phyloP scores from a whole-genome alignment of 2,888 invertebrate species.

The Sceliomorpha sp. region DNA sequence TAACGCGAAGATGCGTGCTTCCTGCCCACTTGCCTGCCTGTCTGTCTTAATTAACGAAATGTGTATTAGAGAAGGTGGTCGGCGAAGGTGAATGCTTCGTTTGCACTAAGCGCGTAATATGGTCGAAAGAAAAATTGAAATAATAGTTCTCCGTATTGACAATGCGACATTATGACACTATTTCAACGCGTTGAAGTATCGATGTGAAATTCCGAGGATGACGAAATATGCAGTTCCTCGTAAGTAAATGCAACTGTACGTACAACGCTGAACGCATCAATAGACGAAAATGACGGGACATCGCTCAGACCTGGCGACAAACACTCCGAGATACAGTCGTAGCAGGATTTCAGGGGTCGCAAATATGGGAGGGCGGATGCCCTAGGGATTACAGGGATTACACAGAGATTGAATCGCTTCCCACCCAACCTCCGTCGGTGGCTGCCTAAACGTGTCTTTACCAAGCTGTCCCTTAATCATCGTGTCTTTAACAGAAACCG shows the following conservation, averaged over 20 bases:
- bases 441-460: constrained; percentile 65
- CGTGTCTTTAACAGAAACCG: constrained; percentile 65
- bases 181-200: background rate
- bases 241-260: constrained; percentile 10
- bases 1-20: no score
- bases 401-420: constrained; percentile 74
- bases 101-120: no score
- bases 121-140: no score
- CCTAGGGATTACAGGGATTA: constrained; percentile 74
- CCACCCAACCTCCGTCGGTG: constrained; percentile 60
- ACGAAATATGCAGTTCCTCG: constrained; percentile 43
- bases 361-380: constrained; percentile 60
- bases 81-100: no score
- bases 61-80: no score
- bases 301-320: constrained; percentile 43
- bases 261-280: constrained; percentile 40
- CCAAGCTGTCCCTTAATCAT: constrained; percentile 69
- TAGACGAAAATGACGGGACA: constrained; percentile 54
- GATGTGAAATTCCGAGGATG: constrained; percentile 30
- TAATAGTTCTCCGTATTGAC: no score
- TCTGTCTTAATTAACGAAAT: no score
- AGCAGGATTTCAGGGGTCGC: constrained; percentile 51
- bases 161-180: no score
- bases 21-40: no score
- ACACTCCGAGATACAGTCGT: constrained; percentile 50